Base-by-base conservation (phyloP, 2,113 vertebrate species). In the Phaethon lepturus region DNA sequence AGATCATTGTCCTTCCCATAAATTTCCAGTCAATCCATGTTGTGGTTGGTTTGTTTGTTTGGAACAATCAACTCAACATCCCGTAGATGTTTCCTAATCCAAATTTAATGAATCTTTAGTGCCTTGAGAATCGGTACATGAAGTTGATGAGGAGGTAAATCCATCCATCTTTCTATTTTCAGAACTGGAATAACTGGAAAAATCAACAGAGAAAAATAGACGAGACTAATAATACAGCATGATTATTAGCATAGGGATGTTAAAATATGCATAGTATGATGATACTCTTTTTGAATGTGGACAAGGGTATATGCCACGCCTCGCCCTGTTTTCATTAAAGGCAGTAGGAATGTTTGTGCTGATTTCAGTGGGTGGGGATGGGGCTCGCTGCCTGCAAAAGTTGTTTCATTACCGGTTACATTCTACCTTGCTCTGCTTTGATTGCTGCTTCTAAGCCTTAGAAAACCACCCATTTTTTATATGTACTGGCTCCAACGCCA, bases 171-270 rank as follows among this genome's bases (percentile, higher is more conserved):
- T 85, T 56, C 74, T n/a, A 1, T 60, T 87, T 85, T 50, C 49
- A 49, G 40, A 76, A 78, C 87, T 53, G 90, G 88, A 95, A 73
- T 80, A 79, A 91, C 93, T 89, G 83, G 93, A 69, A 96, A 93
- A 79, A 82, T 76, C 18, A 91, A 84, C 35, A 60, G 72, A 58
- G 40, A 50, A 35, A 88, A 93, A 63, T 49, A 96, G 69, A 45
- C 38, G 25, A 58, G 47, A 40, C 22, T 75, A 86, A 64, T 71
- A 88, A 66, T 62, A 73, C 24, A n/a, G 67, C 8, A 9, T 14
- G 40, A 42, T 95, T 88, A 72, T 56, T 94, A 78, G 59, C 75
- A 42, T 11, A 45, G n/a, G 45, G 90, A 42, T 86, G 77, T 79
- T 89, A 89, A 86, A 81, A 60, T 69, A 63, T 12, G 55, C 42